These are phyloP conservation scores for Microcebus jonahi DNA, from an alignment of 2,113 vertebrate species.

Conservation along the genomic window DNA sequence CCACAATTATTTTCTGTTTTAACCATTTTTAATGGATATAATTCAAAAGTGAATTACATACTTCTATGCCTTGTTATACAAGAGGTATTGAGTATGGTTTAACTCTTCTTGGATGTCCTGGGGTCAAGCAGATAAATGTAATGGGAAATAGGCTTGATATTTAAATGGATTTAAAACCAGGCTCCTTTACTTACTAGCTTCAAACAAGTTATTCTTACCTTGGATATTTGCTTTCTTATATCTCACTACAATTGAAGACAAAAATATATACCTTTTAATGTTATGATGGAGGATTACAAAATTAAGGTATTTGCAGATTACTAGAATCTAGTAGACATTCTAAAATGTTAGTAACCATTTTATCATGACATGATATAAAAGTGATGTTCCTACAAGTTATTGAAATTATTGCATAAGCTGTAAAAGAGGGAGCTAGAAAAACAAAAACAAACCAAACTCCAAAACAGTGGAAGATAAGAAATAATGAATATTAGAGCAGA, in stretches of 20 bases:
- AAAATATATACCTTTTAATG: neutral
- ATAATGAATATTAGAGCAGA: too few relatives aligned
- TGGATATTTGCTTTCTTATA: neutral
- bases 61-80: neutral
- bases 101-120: neutral
- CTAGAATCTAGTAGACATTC: neutral
- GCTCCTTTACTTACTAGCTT: neutral
- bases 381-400: neutral
- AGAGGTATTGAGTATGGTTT: neutral
- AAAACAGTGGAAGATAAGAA: neutral
- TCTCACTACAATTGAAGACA: neutral
- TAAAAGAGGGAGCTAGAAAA: neutral
- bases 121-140: neutral
- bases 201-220: neutral
- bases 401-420: neutral
- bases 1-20: slow-evolving; percentile 3
- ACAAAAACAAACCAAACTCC: too few relatives aligned
- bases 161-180: neutral
- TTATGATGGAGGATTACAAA: neutral
- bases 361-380: neutral
- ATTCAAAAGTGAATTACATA: slow-evolving; percentile 1
- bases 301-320: neutral
- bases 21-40: neutral
- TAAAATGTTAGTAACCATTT: neutral
- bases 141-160: neutral